Conservation (phyloP, 1,140 invertebrate genomes). For the Zaprionus vittiger region DNA sequence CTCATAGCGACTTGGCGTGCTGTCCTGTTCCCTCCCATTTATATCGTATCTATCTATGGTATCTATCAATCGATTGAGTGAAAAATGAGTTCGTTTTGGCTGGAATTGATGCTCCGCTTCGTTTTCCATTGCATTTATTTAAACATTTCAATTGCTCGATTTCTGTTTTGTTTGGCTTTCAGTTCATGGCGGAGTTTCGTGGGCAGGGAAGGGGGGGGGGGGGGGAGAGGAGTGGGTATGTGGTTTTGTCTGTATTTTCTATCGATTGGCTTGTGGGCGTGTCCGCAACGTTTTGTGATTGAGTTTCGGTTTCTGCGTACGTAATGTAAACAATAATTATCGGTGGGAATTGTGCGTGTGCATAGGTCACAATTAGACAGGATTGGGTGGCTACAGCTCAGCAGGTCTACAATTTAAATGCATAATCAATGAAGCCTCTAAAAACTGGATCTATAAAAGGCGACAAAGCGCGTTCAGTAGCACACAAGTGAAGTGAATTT, state of each 20-base stretch:
- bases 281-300: slow-evolving; percentile 37
- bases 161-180: slow-evolving; percentile 43
- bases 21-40: neutral
- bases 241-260: slow-evolving; percentile 15
- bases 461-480: neutral
- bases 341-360: slow-evolving; percentile 18
- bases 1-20: slow-evolving; percentile 26
- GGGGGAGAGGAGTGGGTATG: too few relatives aligned
- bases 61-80: slow-evolving; percentile 42
- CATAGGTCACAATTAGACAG: slow-evolving; percentile 49
- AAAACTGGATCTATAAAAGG: slow-evolving; percentile 27
- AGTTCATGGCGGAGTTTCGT: neutral
- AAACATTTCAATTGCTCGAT: slow-evolving; percentile 76
- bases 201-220: rapidly evolving
- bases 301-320: slow-evolving; percentile 45
- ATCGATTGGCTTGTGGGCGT: slow-evolving; percentile 50
- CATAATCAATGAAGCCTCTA: slow-evolving; percentile 37
- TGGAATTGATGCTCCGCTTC: slow-evolving; percentile 62
- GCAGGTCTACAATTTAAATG: slow-evolving; percentile 56
- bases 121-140: slow-evolving; percentile 73
- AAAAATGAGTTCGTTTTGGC: slow-evolving; percentile 52
- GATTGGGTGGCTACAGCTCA: neutral
- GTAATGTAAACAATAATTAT: slow-evolving; percentile 68
- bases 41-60: slow-evolving; percentile 25
- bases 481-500: neutral